Evolutionary conservation across 2,797 vertebrate genomes (phyloP).

Genomic region (Acanthis flammea): DNA sequence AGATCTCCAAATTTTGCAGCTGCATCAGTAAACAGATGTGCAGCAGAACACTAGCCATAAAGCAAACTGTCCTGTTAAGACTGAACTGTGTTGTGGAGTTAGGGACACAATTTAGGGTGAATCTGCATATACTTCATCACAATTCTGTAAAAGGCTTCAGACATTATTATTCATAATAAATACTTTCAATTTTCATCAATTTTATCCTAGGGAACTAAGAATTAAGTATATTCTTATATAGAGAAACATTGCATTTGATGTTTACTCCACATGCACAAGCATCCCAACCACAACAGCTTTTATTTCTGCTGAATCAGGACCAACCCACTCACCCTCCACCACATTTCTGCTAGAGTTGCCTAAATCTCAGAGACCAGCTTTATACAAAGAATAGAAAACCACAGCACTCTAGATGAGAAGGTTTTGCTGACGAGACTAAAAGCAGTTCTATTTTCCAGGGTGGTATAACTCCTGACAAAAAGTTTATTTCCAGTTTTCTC

Average conservation of each 20-base stretch:
- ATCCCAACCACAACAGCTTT: neutral
- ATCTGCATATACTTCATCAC: neutral
- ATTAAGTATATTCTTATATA: neutral
- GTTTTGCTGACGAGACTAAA: neutral
- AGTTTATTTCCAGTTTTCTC: neutral
- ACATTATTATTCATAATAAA: neutral
- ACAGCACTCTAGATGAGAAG: neutral
- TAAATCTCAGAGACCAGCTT: neutral
- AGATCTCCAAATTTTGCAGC: neutral
- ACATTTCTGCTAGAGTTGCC: neutral
- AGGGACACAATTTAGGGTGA: neutral
- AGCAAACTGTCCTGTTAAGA: neutral
- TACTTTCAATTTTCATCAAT: neutral
- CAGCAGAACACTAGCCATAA: neutral
- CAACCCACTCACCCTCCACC: neutral
- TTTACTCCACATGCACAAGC: neutral
- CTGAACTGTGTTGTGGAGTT: neutral
- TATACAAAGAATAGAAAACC: neutral
- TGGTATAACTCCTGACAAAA: neutral
- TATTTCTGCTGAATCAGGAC: neutral
- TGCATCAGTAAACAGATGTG: neutral
- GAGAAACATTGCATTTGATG: rapidly evolving
- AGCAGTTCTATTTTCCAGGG: neutral
- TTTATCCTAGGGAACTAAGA: neutral
- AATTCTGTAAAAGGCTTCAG: neutral